Base-by-base conservation (phyloP, 2,888 invertebrate species). In the Andrena marginata region DNA sequence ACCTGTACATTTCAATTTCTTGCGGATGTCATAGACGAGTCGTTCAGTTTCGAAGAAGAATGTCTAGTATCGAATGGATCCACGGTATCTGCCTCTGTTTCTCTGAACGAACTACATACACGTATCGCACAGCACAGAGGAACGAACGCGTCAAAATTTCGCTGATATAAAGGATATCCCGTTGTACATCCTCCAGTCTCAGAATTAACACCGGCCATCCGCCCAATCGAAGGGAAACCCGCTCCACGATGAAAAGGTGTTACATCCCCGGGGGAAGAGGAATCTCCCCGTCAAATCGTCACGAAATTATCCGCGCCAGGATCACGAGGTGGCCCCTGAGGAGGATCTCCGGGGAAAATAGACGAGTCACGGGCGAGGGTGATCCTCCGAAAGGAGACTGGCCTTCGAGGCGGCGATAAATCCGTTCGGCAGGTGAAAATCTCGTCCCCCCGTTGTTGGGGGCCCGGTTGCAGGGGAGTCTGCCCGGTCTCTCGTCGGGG, bases 341-440 rank as follows among this genome's bases (percentile, higher is more conserved):
- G 42, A 68, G 54, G 62, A 65, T 48, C 31, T 10, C 13, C 49
- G 7, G 62, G 5, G 51, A 68, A 69, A 82, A 75, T 60, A 26
- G 60, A 60, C 49, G 49, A 62, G 10, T 7, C 10, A 10, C 8
- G 62, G 68, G 13, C 31, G 16, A 31, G 77, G 74, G 79, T 69
- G 56, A 29, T 62, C 10, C 73, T n/a, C 60, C 75, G 67, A 63
- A 54, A 51, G 20, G 51, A 51, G 51, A 20, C 51, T 51, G 51
- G 51, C 8, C 20, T 8, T 51, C 7, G 51, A 20, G 77, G 63
- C 67, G 68, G 54, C 79, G 82, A 84, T 86, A 87, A 87, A 87
- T 87, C 87, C 83, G 82, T 87, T 86, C 86, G 86, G 86, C 86
- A 87, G 85, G 86, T 86, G 85, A 85, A 86, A 86, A 87, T 78